phyloP scores from a whole-genome alignment of 2,888 invertebrate genomes.

The Ernsta delagoae region DNA sequence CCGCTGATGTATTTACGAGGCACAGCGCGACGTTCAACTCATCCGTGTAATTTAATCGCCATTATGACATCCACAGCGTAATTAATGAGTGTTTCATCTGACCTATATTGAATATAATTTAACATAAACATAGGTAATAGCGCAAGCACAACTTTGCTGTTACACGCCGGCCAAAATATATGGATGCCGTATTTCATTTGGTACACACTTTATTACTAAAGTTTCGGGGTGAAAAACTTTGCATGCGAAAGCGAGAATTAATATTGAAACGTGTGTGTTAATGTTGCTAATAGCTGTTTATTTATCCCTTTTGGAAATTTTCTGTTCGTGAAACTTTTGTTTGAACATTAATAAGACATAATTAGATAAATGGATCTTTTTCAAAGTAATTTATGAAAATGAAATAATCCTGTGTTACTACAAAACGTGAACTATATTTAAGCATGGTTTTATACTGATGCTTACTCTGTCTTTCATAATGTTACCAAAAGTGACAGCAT shows the following conservation, averaged over 20 bases:
- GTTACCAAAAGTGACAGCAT: too few species aligned
- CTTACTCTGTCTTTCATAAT: too few species aligned
- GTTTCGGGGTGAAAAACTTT: conserved; percentile 32
- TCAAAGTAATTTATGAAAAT: too few species aligned
- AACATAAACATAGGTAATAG: conserved; percentile 50
- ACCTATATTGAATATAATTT: conserved; percentile 50
- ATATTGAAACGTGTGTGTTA: conserved; percentile 18
- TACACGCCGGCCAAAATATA: conserved; percentile 28
- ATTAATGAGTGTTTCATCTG: conserved; percentile 61
- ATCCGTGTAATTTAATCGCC: conserved; percentile 69
- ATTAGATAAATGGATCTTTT: too few species aligned
- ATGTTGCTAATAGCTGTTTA: background rate
- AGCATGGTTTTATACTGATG: too few species aligned
- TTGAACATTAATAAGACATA: too few species aligned
- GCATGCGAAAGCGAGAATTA: conserved; percentile 23
- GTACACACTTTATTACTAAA: conserved; percentile 31
- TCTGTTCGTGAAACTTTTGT: background rate
- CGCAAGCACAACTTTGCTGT: conserved; percentile 42
- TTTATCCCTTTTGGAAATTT: background rate
- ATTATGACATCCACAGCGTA: conserved; percentile 61
- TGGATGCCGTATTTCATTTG: conserved; percentile 30
- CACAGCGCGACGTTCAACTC: conserved; percentile 55
- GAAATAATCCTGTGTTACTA: too few species aligned
- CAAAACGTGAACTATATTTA: too few species aligned
- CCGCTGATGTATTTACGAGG: conserved; percentile 73